These are phyloP conservation scores for Myxocyprinus asiaticus DNA, from an alignment of 2,113 vertebrate species.

Conservation along the genomic window DNA sequence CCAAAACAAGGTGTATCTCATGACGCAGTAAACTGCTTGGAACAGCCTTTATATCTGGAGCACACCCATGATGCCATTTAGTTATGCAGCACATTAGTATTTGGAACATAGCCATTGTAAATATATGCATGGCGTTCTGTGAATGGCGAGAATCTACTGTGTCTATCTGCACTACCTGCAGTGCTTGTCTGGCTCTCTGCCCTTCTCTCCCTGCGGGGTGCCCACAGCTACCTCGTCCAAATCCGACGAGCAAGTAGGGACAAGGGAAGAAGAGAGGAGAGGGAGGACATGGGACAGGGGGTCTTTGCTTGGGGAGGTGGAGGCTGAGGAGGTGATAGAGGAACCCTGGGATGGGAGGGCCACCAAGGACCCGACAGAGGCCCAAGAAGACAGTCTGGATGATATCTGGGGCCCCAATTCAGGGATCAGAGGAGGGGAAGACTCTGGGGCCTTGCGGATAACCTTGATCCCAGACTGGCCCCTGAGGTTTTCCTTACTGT, in stretches of 20 bases:
- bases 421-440: constrained; percentile 64
- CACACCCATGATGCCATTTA: neutral
- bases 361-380: constrained; percentile 56
- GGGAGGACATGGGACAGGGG: constrained; percentile 75
- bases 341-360: constrained; percentile 58
- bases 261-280: constrained; percentile 46
- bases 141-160: constrained; percentile 45
- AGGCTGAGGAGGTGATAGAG: constrained; percentile 67
- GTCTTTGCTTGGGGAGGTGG: constrained; percentile 72
- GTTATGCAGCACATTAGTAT: neutral
- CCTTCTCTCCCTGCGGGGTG: constrained; percentile 67
- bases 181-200: constrained; percentile 70
- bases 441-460: constrained; percentile 59
- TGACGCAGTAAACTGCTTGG: too few relatives aligned
- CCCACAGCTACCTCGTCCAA: constrained; percentile 69
- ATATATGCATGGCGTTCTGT: constrained; percentile 28
- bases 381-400: constrained; percentile 56
- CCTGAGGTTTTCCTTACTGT: constrained; percentile 59
- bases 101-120: constrained; percentile 7
- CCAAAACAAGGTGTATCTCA: too few relatives aligned
- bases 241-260: constrained; percentile 77
- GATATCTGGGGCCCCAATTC: constrained; percentile 59
- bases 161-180: constrained; percentile 77
- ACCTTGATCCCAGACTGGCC: constrained; percentile 55
- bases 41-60: too few relatives aligned